These are phyloP conservation scores for Philopotamus ludificatus DNA, from an alignment of 1,140 invertebrate species.

Conservation along the genomic window DNA sequence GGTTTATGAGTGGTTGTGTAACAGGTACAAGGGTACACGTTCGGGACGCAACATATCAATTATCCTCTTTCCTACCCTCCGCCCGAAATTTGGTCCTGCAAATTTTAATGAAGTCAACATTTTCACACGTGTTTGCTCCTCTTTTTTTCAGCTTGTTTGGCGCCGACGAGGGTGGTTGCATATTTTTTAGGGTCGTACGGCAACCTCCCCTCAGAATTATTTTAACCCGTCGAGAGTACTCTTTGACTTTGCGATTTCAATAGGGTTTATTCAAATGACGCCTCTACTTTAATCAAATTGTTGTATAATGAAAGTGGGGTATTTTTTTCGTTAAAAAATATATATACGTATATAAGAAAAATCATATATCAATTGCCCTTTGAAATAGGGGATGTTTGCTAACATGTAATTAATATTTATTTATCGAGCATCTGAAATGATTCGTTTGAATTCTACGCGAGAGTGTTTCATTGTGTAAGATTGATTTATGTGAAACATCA, in stretches of 20 bases:
- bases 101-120: slow-evolving; percentile 11
- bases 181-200: background rate
- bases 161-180: background rate
- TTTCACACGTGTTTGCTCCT: slow-evolving; percentile 2
- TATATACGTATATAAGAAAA: no score
- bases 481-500: no score
- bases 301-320: no score
- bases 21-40: no score
- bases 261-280: background rate
- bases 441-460: no score
- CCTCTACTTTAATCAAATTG: no score
- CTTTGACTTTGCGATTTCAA: background rate
- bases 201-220: background rate
- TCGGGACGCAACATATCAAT: slow-evolving; percentile 7
- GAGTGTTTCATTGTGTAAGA: no score
- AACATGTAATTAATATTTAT: no score
- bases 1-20: no score
- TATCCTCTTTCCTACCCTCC: background rate
- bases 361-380: background rate
- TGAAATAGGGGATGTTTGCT: background rate
- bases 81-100: background rate
- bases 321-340: no score
- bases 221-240: background rate
- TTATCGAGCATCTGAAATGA: no score
- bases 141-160: background rate